These are phyloP conservation scores for Conomelus anceps DNA, from an alignment of 2,888 invertebrate species.

Conservation along the genomic window DNA sequence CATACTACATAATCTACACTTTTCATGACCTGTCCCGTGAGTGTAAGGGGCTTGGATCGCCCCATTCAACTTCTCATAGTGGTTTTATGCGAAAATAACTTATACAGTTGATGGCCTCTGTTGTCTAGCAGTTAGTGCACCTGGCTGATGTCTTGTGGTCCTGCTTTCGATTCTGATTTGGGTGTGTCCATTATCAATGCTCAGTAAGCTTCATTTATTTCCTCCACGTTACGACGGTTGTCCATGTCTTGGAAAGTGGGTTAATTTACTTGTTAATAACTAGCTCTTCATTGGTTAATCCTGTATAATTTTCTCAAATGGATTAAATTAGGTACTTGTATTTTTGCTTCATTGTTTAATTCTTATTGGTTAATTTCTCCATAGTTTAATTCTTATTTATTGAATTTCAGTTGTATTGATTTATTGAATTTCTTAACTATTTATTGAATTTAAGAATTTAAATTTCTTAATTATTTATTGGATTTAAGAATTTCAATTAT, in stretches of 20 bases:
- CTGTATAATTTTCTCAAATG: no score
- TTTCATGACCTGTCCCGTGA: neutral
- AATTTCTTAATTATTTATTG: no score
- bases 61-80: neutral
- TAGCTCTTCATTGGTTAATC: no score
- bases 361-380: no score
- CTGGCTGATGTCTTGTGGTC: neutral
- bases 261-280: neutral
- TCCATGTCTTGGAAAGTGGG: neutral
- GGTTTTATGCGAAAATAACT: neutral
- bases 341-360: no score
- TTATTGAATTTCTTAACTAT: no score
- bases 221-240: neutral
- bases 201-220: neutral
- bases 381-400: no score
- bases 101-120: neutral
- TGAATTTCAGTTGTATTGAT: no score
- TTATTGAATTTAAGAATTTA: no score
- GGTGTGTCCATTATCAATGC: neutral
- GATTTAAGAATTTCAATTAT: no score
- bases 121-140: neutral
- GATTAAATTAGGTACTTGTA: no score
- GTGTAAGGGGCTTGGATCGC: neutral
- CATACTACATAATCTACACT: neutral
- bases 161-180: neutral